Conservation (phyloP, 2,797 vertebrate genomes). For the Xyrichtys novacula region DNA sequence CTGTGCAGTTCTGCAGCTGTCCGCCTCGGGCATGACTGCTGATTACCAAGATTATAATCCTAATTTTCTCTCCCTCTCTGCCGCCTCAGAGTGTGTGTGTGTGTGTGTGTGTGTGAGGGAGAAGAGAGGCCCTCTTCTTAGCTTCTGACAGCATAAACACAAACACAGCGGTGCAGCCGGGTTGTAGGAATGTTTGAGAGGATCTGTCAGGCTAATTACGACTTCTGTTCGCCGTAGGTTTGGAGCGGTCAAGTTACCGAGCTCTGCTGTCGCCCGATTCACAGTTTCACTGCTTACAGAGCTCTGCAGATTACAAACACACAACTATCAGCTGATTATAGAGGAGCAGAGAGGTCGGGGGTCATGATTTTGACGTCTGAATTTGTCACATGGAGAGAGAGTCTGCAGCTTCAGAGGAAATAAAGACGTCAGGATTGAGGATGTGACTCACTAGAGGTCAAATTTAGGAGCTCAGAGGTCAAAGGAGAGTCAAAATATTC, state of each 20-base stretch:
- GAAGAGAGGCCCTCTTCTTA: constrained; percentile 26
- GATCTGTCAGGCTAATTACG: constrained; percentile 48
- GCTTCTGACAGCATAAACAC: constrained; percentile 41
- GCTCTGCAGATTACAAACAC: neutral
- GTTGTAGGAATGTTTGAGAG: constrained; percentile 50
- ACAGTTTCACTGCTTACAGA: neutral
- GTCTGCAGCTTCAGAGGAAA: no score
- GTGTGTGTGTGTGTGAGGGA: neutral
- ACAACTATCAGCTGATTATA: neutral
- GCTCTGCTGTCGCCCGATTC: neutral
- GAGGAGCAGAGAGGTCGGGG: constrained; percentile 29
- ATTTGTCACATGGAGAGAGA: no score
- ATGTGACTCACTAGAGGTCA: no score
- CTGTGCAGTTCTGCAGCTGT: constrained; percentile 68
- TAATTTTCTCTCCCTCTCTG: constrained; percentile 60
- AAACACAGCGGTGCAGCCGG: constrained; percentile 40
- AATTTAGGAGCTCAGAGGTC: no score
- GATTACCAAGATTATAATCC: constrained; percentile 73
- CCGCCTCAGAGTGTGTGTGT: constrained; percentile 10
- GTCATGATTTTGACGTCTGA: constrained; percentile 5
- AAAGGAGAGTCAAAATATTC: no score
- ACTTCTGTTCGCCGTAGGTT: constrained; percentile 42
- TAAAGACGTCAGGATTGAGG: no score
- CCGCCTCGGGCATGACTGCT: constrained; percentile 66
- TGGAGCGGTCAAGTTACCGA: constrained; percentile 22